These are phyloP conservation scores for Excalfactoria chinensis DNA, from an alignment of 2,113 vertebrate species.

Conservation along the genomic window DNA sequence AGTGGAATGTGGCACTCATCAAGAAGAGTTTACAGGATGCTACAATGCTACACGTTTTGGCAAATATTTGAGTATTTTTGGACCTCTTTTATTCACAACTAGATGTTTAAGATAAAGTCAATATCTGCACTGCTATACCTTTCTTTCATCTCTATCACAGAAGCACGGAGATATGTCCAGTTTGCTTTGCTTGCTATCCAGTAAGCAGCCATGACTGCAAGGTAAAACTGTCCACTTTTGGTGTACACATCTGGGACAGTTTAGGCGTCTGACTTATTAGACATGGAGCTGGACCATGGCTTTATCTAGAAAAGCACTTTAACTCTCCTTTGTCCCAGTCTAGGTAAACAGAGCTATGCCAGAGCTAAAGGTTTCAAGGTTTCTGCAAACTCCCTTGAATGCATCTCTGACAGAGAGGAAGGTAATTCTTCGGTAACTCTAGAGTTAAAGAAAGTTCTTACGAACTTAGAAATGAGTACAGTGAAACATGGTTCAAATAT, in stretches of 20 bases:
- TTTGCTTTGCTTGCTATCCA: not conserved
- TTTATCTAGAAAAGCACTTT: not conserved
- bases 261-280: not conserved
- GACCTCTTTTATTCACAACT: not conserved
- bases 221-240: not conserved
- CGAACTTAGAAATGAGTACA: not conserved
- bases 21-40: not conserved
- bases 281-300: not conserved
- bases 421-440: not conserved
- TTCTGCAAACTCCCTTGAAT: not conserved
- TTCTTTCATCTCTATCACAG: not conserved
- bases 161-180: not conserved
- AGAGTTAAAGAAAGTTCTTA: not conserved
- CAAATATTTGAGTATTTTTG: not conserved
- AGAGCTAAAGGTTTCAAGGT: not conserved
- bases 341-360: not conserved
- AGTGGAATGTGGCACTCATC: not conserved
- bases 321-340: not conserved
- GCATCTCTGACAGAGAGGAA: not conserved
- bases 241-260: not conserved
- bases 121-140: not conserved
- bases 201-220: not conserved
- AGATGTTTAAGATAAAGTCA: not conserved
- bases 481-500: not conserved
- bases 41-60: not conserved